Conservation (phyloP, 2,113 vertebrate genomes). For the Nibea coibor region DNA sequence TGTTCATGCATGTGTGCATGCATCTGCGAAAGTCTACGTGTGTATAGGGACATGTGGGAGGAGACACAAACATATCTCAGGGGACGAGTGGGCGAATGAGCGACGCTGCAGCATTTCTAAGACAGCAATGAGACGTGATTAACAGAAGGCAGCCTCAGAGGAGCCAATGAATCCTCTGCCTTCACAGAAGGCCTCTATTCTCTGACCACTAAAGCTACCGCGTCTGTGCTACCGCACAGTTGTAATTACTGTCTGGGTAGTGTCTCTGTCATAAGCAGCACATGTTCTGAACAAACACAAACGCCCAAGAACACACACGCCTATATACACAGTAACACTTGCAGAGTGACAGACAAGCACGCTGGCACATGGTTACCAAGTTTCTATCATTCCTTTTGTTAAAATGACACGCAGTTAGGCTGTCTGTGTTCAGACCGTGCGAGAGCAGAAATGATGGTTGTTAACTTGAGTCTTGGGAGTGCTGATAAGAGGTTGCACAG, state of each 20-base stretch:
- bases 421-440: conserved; percentile 7
- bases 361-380: conserved; percentile 10
- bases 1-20: neutral
- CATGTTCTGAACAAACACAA: neutral
- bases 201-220: conserved; percentile 34
- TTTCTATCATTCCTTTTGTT: conserved; percentile 19
- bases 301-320: neutral
- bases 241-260: conserved; percentile 34
- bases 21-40: conserved; percentile 3
- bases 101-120: conserved; percentile 6
- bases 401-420: conserved; percentile 9
- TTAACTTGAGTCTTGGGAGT: conserved; percentile 45
- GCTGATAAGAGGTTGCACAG: conserved; percentile 41
- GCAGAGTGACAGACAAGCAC: conserved; percentile 12
- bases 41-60: neutral
- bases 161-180: conserved; percentile 13
- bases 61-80: conserved; percentile 2
- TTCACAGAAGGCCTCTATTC: conserved; percentile 10
- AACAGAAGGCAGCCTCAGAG: conserved; percentile 9
- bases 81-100: neutral
- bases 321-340: neutral
- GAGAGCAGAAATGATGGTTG: conserved; percentile 26
- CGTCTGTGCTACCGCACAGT: conserved; percentile 23
- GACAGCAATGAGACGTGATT: conserved; percentile 29
- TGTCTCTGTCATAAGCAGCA: conserved; percentile 13